phyloP scores from a whole-genome alignment of 2,888 invertebrate species.

The Eristalinus sepulchralis region DNA sequence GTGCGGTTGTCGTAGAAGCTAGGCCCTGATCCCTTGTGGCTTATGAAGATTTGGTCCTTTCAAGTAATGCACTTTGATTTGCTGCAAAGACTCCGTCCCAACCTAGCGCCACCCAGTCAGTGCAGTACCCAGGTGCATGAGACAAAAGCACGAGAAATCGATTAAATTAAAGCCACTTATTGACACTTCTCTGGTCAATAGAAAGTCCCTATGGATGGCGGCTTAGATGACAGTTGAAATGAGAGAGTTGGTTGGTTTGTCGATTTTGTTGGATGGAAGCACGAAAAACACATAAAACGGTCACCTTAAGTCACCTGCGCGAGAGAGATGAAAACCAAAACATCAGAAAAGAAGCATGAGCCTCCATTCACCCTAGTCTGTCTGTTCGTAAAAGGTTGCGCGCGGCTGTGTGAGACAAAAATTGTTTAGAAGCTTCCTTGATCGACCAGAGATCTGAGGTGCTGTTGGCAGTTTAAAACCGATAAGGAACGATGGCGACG shows the following conservation, averaged over 20 bases:
- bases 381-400: constrained; percentile 24
- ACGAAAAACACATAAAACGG: neutral
- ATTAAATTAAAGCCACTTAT: constrained; percentile 61
- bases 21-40: too few relatives aligned
- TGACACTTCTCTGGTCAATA: constrained; percentile 54
- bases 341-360: neutral
- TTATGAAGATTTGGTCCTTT: constrained; percentile 24
- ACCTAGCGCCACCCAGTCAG: neutral
- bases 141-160: constrained; percentile 28
- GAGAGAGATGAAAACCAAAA: constrained; percentile 1
- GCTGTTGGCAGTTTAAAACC: constrained; percentile 69
- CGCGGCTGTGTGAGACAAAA: constrained; percentile 42
- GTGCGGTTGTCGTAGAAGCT: too few relatives aligned
- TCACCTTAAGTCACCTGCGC: constrained; percentile 64
- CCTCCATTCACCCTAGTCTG: constrained; percentile 16
- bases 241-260: too few relatives aligned
- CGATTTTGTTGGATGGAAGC: neutral
- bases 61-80: constrained; percentile 52
- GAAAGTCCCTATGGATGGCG: neutral
- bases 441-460: constrained; percentile 66
- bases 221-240: too few relatives aligned
- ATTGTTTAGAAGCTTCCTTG: constrained; percentile 69
- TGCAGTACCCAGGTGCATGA: neutral
- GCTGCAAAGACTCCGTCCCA: neutral
- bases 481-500: constrained; percentile 58